phyloP scores from a whole-genome alignment of 2,888 invertebrate species.

The Rhogogaster chlorosoma region DNA sequence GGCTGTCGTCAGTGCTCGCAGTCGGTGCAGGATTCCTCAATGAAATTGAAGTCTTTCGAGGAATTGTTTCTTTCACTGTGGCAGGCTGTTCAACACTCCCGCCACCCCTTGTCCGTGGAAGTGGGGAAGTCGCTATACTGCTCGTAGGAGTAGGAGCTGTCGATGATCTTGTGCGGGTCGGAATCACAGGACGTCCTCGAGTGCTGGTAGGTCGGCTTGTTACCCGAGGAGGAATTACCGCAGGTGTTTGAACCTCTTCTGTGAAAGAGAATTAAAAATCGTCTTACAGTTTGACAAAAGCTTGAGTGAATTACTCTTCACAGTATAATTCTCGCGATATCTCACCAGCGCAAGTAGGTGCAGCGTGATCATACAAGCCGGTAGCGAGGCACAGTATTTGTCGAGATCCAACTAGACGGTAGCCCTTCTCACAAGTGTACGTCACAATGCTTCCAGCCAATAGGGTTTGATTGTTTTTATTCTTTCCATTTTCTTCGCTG shows the following conservation, averaged over 20 bases:
- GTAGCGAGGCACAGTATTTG: slow-evolving; percentile 86
- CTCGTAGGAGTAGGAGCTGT: slow-evolving; percentile 65
- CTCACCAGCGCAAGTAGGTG: slow-evolving; percentile 87
- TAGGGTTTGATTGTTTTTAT: slow-evolving; percentile 69
- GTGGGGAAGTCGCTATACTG: slow-evolving; percentile 51
- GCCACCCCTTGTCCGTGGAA: slow-evolving; percentile 54
- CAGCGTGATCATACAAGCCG: slow-evolving; percentile 89
- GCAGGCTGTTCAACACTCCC: slow-evolving; percentile 69
- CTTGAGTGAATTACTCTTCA: not conserved
- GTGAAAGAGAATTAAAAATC: slow-evolving; percentile 68
- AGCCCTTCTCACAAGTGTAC: slow-evolving; percentile 87
- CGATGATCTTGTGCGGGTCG: slow-evolving; percentile 70
- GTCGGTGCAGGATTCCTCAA: slow-evolving; percentile 66
- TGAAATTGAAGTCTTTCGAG: slow-evolving; percentile 70
- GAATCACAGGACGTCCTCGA: slow-evolving; percentile 74
- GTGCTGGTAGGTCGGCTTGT: slow-evolving; percentile 70
- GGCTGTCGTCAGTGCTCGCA: slow-evolving; percentile 75
- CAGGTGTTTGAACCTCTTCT: slow-evolving; percentile 79
- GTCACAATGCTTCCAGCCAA: slow-evolving; percentile 86
- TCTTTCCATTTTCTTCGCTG: slow-evolving; percentile 53
- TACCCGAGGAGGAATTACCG: slow-evolving; percentile 65
- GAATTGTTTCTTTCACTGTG: slow-evolving; percentile 70
- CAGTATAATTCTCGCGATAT: not conserved
- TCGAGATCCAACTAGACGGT: slow-evolving; percentile 84
- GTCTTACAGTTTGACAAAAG: not conserved